Base-by-base conservation (phyloP, 2,113 vertebrate genomes). In the Oryzias woworae region DNA sequence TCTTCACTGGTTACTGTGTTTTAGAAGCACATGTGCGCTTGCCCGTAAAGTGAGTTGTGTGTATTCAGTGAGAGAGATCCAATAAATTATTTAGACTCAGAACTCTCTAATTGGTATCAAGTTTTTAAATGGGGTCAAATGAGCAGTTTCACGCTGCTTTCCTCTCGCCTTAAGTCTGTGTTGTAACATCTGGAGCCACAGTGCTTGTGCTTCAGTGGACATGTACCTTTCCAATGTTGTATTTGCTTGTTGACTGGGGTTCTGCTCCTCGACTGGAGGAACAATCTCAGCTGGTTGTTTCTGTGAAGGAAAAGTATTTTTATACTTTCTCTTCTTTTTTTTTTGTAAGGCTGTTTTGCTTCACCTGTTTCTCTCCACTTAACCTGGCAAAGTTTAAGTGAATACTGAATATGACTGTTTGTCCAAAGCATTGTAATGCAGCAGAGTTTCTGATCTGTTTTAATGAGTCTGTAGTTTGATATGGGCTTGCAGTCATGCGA, bases 41-140 rank as follows among this genome's bases (percentile, higher is more conserved):
- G 58, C 56, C 57, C 23, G 12, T 86, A 77, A 80, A 77, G 63
- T 71, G 75, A 75, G 82, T 74, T 83, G 62, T 85, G 72, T 79
- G 76, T 81, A 75, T 57, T 78, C 78, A 88, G 81, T 54, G 55
- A 68, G 82, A 72, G 77, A 76, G 77, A 64, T 61, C 61, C 77
- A 67, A 67, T 93, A 77, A 92, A 93, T 92, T 91, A 92, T 92
- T 92, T 91, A 93, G 82, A 77, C 69, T 55, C 82, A 87, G 85
- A 91, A 87, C 88, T 85, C 87, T 82, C 90, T 92, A 93, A 92
- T 92, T 92, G 90, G 89, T 90, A 91, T 91, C 88, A 91, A 91
- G 89, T 91, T 90, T 91, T 91, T 92, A 93, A 92, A 92, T 90
- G 90, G 90, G 92, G 92, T 93, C 92, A 93, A 92, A 90, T 91